These are phyloP conservation scores for Piprites chloris DNA, from an alignment of 2,113 vertebrate genomes.

Conservation along the genomic window DNA sequence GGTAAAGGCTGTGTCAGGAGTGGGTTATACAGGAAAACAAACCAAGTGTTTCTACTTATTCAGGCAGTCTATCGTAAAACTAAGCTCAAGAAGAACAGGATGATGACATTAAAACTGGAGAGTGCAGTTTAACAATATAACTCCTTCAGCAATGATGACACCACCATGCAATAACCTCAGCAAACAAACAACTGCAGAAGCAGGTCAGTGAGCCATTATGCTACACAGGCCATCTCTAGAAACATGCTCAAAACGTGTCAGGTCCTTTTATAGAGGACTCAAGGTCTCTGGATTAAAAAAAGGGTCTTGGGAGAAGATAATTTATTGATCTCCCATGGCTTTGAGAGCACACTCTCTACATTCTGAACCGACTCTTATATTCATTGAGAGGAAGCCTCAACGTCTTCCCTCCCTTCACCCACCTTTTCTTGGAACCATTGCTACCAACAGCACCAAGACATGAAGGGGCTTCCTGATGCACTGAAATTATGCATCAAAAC, in stretches of 20 bases:
- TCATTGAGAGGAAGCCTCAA: background rate
- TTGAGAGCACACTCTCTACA: background rate
- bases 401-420: background rate
- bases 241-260: background rate
- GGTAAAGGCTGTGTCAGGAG: background rate
- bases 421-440: background rate
- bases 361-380: background rate
- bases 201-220: background rate
- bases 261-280: background rate
- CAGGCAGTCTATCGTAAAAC: background rate
- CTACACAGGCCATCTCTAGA: background rate
- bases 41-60: background rate
- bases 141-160: background rate
- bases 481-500: background rate
- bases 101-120: background rate
- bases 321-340: background rate
- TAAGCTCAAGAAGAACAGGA: background rate
- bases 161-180: background rate
- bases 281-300: background rate
- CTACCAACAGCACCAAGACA: background rate
- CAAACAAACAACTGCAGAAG: background rate
- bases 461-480: background rate
- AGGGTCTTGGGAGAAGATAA: background rate
- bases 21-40: background rate
- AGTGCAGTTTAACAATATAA: background rate